These are phyloP conservation scores for Cantharis lateralis DNA, from an alignment of 2,888 invertebrate genomes.

Conservation along the genomic window DNA sequence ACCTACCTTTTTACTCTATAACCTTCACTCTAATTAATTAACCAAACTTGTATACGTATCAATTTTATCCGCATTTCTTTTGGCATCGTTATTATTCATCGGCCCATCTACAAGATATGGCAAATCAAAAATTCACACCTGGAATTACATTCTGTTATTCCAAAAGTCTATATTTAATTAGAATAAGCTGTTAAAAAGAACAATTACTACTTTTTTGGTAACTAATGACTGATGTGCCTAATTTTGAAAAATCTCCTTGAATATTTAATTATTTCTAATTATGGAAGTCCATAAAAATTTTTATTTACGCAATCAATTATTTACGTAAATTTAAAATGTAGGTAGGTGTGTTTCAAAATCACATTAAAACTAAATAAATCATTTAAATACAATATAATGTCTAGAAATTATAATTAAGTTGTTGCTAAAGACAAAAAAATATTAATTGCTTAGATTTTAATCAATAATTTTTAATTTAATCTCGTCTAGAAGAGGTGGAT, in stretches of 20 bases:
- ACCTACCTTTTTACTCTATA: neutral
- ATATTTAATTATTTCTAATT: neutral
- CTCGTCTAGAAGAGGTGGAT: neutral
- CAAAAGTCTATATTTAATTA: neutral
- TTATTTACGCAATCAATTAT: neutral
- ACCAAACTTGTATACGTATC: too few relatives aligned
- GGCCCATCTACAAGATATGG: neutral
- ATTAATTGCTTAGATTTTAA: neutral
- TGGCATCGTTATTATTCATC: too few relatives aligned
- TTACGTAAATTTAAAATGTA: neutral
- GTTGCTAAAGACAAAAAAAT: neutral
- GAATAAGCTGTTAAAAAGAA: too few relatives aligned
- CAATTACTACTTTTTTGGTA: neutral
- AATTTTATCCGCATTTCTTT: too few relatives aligned
- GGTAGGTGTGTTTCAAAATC: neutral
- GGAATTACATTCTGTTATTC: too few relatives aligned
- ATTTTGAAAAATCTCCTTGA: neutral
- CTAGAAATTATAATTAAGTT: neutral
- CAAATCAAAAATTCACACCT: too few relatives aligned
- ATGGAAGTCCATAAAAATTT: neutral
- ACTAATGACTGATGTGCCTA: neutral
- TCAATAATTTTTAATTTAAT: neutral
- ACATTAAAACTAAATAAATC: neutral
- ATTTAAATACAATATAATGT: neutral
- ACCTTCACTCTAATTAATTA: neutral